Base-by-base conservation (phyloP, 2,888 invertebrate species). In the Hypena proboscidalis region DNA sequence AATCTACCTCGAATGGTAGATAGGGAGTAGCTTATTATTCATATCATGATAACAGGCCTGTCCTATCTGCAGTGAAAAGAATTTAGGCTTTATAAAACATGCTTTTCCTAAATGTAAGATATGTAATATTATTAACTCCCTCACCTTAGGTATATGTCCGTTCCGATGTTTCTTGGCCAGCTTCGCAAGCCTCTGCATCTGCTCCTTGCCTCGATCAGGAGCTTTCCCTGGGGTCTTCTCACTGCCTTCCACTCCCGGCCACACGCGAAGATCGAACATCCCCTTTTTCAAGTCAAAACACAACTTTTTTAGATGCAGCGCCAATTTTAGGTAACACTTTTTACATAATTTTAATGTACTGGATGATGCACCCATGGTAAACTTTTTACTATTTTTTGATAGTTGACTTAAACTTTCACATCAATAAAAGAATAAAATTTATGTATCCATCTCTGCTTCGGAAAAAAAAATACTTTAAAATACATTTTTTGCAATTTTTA, bases 131-230 rank as follows among this genome's bases (percentile, higher is more conserved):
- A 17, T 4, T 4, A 5, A 4, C 5, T 17, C 5, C 88, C 83
- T 47, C 70, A 93, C 94, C 91, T 98, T 97, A 19, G 96, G 95
- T 87, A 99, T 96, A 73, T 98, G 97, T 6, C 99, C 99, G 80
- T 97, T 97, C 40, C 97, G 92, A 78, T 99, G 98, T 75, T 97
- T 97, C 83, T 99, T 99, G 0, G 96, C 96, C 27, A 99, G 86
- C 89, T 98, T 98, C 0, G 96, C 95, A 1, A 99, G 89, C 25
- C 97, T 86, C 74, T 96, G 96, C 96, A 97, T 97, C 80, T 97
- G 96, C 49, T 96, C 96, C 78, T 96, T 95, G 33, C 94, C 95
- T 5, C 94, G 91, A 68, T 96, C 95, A 8, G 94, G 94, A 0
- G 95, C 94, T 81, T 97, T 97, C 0, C 97, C 98, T 0, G 98